Evolutionary conservation across 2,113 vertebrate species (phyloP).

Genomic region (Bostrychus sinensis): DNA sequence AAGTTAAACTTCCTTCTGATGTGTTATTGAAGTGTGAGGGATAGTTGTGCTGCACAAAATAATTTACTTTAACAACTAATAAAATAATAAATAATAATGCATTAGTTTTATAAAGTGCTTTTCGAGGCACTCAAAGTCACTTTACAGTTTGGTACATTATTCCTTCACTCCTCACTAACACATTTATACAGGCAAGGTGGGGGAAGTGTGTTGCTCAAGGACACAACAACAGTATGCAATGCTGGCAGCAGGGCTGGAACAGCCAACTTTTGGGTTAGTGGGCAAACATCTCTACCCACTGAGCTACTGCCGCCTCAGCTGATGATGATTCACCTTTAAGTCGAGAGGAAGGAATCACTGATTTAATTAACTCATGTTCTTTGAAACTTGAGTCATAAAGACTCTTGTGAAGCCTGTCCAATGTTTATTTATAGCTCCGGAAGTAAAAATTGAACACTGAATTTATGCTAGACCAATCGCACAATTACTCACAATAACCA

Average conservation of each 20-base stretch:
- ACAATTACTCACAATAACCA: constrained; percentile 47
- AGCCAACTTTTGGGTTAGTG: no score
- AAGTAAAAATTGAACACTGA: not conserved
- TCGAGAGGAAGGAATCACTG: not conserved
- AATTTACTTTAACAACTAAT: not conserved
- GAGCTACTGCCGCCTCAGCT: no score
- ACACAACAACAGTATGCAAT: no score
- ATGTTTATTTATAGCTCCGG: constrained; percentile 1
- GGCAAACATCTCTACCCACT: no score
- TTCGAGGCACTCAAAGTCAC: no score
- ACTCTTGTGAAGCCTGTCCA: constrained; percentile 1
- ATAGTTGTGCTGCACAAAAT: not conserved
- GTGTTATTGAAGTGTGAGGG: not conserved
- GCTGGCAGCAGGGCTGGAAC: no score
- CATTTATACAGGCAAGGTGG: no score
- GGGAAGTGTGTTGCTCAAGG: no score
- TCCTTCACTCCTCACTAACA: no score
- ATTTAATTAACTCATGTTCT: constrained; percentile 8
- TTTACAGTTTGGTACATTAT: no score
- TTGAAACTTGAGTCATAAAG: constrained; percentile 1
- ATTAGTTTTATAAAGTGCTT: no score
- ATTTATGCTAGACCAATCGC: constrained; percentile 31
- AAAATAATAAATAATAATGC: no score
- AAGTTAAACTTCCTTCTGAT: not conserved
- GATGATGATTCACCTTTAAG: not conserved